Conservation (phyloP, 2,888 invertebrate genomes). For the Schrankia costaestrigalis region DNA sequence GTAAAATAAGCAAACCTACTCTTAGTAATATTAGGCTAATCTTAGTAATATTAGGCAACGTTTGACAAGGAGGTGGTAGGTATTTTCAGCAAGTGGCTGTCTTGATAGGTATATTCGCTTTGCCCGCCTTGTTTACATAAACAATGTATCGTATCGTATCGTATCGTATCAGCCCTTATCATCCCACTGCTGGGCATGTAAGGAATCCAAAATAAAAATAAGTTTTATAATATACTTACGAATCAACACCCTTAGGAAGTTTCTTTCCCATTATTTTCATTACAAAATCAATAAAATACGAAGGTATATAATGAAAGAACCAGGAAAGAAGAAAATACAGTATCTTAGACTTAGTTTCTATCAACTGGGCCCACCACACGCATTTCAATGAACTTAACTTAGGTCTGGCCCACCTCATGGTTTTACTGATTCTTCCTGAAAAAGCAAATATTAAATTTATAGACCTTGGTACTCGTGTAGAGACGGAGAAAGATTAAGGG, state of each 20-base stretch:
- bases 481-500: neutral
- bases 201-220: neutral
- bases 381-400: neutral
- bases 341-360: neutral
- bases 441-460: neutral
- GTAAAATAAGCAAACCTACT: too few species aligned
- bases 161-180: neutral
- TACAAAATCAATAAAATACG: neutral
- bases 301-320: slow-evolving; percentile 1
- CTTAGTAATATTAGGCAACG: too few species aligned
- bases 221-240: slow-evolving; percentile 1
- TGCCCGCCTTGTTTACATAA: neutral
- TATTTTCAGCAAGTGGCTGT: neutral
- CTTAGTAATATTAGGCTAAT: too few species aligned
- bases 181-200: too few species aligned
- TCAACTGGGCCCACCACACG: neutral
- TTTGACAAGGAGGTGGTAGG: too few species aligned
- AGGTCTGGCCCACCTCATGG: neutral
- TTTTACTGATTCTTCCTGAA: neutral
- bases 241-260: neutral
- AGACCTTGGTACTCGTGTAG: too few species aligned
- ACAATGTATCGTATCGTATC: neutral
- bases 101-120: neutral
- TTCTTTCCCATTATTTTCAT: neutral
- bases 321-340: neutral